Percentiles rank a stretch among this genome's conserved stretches.
These are phyloP conservation scores for Creontiades dilutus DNA, from an alignment of 2,888 invertebrate species.

Conservation along the genomic window DNA sequence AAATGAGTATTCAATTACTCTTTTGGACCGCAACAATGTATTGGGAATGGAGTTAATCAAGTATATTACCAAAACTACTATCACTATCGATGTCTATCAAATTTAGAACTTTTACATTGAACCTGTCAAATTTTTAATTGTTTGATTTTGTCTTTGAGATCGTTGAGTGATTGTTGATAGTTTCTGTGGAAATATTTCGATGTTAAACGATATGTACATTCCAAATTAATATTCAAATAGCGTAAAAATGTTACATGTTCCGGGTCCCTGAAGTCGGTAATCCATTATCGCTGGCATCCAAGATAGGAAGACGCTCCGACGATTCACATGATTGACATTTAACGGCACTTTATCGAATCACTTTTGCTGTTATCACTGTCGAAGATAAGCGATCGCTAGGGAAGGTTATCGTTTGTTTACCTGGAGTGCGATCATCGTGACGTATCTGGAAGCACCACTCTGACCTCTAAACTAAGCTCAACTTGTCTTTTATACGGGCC, in stretches of 20 bases:
- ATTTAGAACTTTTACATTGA: no score
- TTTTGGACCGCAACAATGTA: no score
- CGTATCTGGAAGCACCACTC: conserved; percentile 63
- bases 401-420: conserved; percentile 41
- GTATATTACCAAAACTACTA: no score
- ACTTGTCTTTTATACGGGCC: conserved; percentile 68
- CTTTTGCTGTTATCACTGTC: conserved; percentile 24
- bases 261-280: conserved; percentile 7
- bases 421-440: conserved; percentile 62
- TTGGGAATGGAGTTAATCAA: no score
- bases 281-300: conserved; percentile 10
- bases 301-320: neutral
- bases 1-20: no score
- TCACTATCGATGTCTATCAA: no score
- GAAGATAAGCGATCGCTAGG: conserved; percentile 9
- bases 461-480: conserved; percentile 63
- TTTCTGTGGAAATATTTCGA: neutral
- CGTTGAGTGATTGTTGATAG: neutral
- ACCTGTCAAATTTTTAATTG: no score
- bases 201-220: neutral
- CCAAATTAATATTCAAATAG: conserved; percentile 23
- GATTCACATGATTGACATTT: neutral
- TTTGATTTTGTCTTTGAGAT: neutral
- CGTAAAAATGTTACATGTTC: conserved; percentile 3
- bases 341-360: neutral